Evolutionary conservation across 2,888 invertebrate species (phyloP).

Genomic region (Agonopterix arenella): DNA sequence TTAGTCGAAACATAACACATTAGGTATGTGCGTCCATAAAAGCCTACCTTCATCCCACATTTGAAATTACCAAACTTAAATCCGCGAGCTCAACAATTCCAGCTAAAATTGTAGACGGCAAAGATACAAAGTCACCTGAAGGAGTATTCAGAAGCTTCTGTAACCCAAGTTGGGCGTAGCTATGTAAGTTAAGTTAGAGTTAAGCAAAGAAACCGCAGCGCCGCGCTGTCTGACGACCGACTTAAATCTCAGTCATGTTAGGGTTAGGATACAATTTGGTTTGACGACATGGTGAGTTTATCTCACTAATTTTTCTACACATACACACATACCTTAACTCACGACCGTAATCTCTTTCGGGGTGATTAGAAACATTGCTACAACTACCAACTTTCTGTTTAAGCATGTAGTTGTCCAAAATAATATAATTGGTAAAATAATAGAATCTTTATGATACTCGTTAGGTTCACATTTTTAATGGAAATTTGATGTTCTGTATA

Average conservation of each 20-base stretch:
- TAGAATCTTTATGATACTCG: too few relatives aligned
- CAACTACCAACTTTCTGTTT: too few relatives aligned
- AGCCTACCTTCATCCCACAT: slow-evolving; percentile 29
- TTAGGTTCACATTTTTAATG: too few relatives aligned
- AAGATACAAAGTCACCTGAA: slow-evolving; percentile 62
- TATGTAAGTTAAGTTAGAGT: slow-evolving; percentile 58
- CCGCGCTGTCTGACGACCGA: slow-evolving; percentile 58
- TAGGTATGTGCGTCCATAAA: neutral
- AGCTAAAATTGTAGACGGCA: slow-evolving; percentile 51
- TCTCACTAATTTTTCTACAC: too few relatives aligned
- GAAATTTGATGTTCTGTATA: too few relatives aligned
- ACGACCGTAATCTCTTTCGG: too few relatives aligned
- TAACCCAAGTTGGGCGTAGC: slow-evolving; percentile 62
- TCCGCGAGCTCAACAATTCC: slow-evolving; percentile 43
- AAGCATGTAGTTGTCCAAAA: too few relatives aligned
- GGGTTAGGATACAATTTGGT: slow-evolving; percentile 25
- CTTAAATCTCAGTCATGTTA: slow-evolving; percentile 55
- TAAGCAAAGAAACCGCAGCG: slow-evolving; percentile 68
- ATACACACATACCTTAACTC: too few relatives aligned
- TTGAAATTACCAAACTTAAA: slow-evolving; percentile 51
- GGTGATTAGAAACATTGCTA: too few relatives aligned
- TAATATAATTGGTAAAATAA: too few relatives aligned
- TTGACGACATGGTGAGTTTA: too few relatives aligned
- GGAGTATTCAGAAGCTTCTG: slow-evolving; percentile 55
- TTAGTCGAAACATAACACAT: neutral